Base-by-base conservation (phyloP, 1,140 invertebrate genomes). In the Euura lappo region DNA sequence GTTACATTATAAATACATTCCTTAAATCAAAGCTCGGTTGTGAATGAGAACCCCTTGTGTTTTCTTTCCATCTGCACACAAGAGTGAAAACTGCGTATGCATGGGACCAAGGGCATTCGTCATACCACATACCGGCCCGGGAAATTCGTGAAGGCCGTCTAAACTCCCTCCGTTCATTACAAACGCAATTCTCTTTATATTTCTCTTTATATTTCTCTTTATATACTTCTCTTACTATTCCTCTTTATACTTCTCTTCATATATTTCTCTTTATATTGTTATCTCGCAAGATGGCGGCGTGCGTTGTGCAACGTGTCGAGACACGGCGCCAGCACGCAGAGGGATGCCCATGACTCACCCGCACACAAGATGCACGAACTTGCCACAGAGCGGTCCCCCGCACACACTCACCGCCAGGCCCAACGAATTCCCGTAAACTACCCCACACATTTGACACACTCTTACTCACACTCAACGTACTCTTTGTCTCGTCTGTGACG, bases 121-220 rank as follows among this genome's bases (percentile, higher is more conserved):
- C 45, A 68, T 4, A 51, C 44, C 68, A 71, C 60, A 4, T 68
- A 68, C 42, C 28, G 69, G 65, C 47, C 69, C 68, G 69, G 69
- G 45, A 74, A 67, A 47, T 74, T 66, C 60, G 11, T 28, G 44
- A 68, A 45, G 71, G 69, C n/a, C 42, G 11, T 2, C 60, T 69
- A 74, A 66, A 65, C 67, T 70, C 45, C 68, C 72, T n/a, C 72
- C 68, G 46, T 28, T 70, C 70, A 70, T 66, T 65, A 46, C 51
- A 67, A 60, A 3, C 47, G 43, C 13, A 42, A 71, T 42, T 6
- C 70, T 13, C 45, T 46, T 11, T n/a, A n/a, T n/a, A n/a, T n/a
- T n/a, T n/a, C n/a, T n/a, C n/a, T n/a, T n/a, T n/a, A n/a, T n/a
- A n/a, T n/a, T n/a, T n/a, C n/a, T n/a, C n/a, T n/a, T n/a, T n/a